Base-by-base conservation (phyloP, 2,113 vertebrate genomes). In the Sylvia atricapilla region DNA sequence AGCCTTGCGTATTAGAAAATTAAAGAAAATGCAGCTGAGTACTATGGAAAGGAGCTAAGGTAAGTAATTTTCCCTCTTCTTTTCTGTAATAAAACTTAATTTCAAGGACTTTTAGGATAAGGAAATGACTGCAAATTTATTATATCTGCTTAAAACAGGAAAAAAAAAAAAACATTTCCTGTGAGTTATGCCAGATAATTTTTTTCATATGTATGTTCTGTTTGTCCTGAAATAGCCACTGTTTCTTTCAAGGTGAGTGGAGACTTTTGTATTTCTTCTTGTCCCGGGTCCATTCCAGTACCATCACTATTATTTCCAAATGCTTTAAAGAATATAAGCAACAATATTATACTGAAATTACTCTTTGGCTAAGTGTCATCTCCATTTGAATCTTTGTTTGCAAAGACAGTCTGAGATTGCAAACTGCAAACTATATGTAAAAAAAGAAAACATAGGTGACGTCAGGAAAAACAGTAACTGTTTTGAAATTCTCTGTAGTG, bases 11-110 rank as follows among this genome's bases (percentile, higher is more conserved):
- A 90, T 84, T 67, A 95, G 80, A 95, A 97, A 97, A 82, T 70
- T 87, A 83, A 87, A 94, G 84, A 96, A 97, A 96, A 93, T 83
- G 59, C 56, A 94, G 35, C 88, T 76, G 79, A 90, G 69, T 90
- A 43, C 31, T 89, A n/a, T 69, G 41, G 58, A 83, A 94, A 62
- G 83, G 47, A 93, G 59, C 11, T 78, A 90, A 95, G 84, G 78
- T 93, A 95, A 89, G 43, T 43, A 0, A 58, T 75, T 97, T 84
- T 87, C 43, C 6, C 6, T 47, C n/a, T 79, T 35, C 58, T 46
- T 76, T 85, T 67, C 62, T 82, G 72, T 39, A 90, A 85, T n/a
- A 82, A 70, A 95, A 93, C 22, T 79, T 92, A 63, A 95, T 84
- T 88, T 94, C 78, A 93, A 97, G 44, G 79, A 85, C 44, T 80